Percentiles rank a stretch among this genome's conserved stretches.
Evolutionary conservation across 2,888 invertebrate genomes (phyloP).

Genomic region (Macaria liturata): DNA sequence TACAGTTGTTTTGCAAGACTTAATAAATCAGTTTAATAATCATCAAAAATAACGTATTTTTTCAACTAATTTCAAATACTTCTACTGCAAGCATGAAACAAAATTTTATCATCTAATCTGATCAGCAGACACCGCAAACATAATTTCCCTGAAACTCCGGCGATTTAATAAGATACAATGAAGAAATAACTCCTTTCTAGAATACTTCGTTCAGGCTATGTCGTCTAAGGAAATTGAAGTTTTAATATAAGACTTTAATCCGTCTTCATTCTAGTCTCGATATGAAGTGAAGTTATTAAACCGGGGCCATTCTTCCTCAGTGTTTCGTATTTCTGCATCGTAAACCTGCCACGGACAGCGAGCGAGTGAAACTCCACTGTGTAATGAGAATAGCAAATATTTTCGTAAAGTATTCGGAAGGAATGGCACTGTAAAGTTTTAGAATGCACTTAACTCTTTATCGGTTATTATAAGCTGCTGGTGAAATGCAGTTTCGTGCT

Average conservation of each 20-base stretch:
- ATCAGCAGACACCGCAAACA: no score
- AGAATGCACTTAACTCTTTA: neutral
- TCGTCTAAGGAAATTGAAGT: slow-evolving; percentile 45
- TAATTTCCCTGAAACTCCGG: no score
- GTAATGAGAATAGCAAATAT: slow-evolving; percentile 26
- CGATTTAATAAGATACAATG: neutral
- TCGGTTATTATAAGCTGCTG: neutral
- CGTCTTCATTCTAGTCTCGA: slow-evolving; percentile 34
- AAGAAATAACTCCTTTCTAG: neutral
- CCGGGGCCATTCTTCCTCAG: slow-evolving; percentile 27
- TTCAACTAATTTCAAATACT: no score
- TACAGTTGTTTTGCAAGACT: no score
- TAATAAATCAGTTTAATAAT: no score
- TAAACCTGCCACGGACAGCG: slow-evolving; percentile 58
- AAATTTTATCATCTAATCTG: no score
- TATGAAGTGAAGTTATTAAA: slow-evolving; percentile 41
- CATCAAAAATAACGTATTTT: no score
- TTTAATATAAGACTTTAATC: slow-evolving; percentile 49
- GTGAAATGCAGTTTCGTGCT: neutral
- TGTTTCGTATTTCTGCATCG: slow-evolving; percentile 50
- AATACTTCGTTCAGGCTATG: slow-evolving; percentile 1
- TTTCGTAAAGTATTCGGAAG: slow-evolving; percentile 15
- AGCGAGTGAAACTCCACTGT: slow-evolving; percentile 48
- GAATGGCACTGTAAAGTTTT: slow-evolving; percentile 6
- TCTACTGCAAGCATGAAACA: no score